Base-by-base conservation (phyloP, 1,140 invertebrate species). In the Plectrocnemia conspersa region DNA sequence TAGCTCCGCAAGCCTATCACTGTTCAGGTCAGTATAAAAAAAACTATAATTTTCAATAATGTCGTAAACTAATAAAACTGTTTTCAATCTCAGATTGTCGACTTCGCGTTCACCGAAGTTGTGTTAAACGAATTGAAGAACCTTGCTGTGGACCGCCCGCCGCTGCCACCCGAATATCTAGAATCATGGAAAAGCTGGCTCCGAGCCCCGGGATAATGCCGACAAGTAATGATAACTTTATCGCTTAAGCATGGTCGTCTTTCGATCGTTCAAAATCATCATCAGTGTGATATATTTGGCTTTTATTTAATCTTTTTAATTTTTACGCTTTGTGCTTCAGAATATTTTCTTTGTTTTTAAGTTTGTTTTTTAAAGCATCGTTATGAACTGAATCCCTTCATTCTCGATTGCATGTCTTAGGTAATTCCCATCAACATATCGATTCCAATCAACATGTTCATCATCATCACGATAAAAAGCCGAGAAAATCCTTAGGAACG, bases 1-100 rank as follows among this genome's bases (percentile, higher is more conserved):
- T 97, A 49, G 91, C 90, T 63, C 89, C 90, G 53, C 93, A 97
- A 75, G 93, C 93, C 56, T 94, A 90, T 77, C 86, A 91, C 64
- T 96, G 93, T 76, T 80, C 82, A 65, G 82, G 88, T 92, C 76
- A 78, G 77, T 68, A 32, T 33, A 29, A 21, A 19, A 3, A 40
- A 40, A 18, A 18, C 9, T 11, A 29, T 25, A 13, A 5, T 24
- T 35, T 38, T 44, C 1, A 19, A 50, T 18, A 23, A 33, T 25
- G 9, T 19, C 7, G 15, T 23, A 53, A 15, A 23, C 11, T 18
- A 45, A 45, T 7, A 18, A 25, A 21, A 23, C 4, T 3, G 15
- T 29, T 52, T 32, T 53, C 24, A 40, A 53, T 49, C 73, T 22
- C 74, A 91, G 92, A 89, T 72, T 96, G 93, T 78, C 83, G 85